These are phyloP conservation scores for Pipistrellus pipistrellus DNA, from an alignment of 2,797 vertebrate genomes.

Conservation along the genomic window DNA sequence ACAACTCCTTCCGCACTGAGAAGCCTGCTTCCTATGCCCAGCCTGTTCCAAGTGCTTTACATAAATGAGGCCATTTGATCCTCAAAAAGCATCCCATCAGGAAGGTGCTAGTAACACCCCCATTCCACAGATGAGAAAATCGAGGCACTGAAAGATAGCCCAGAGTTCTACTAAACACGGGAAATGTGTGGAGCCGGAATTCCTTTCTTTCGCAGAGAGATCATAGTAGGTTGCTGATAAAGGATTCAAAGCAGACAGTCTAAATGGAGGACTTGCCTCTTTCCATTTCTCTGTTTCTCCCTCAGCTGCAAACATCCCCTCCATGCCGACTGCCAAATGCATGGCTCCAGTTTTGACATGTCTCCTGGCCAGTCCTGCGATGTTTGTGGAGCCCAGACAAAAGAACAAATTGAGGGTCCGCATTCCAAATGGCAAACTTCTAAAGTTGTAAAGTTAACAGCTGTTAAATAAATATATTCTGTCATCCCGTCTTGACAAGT, in stretches of 20 bases:
- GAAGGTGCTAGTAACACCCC: not conserved
- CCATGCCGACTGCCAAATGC: not conserved
- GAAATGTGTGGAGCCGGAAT: not conserved
- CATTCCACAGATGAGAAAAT: not conserved
- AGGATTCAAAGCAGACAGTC: not conserved
- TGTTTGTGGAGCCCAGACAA: not conserved
- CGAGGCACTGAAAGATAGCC: not conserved
- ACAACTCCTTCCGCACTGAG: not conserved
- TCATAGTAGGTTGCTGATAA: not conserved
- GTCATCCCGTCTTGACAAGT: slow-evolving; percentile 3
- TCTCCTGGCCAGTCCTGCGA: not conserved
- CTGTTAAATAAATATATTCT: not conserved
- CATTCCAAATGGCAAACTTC: not conserved
- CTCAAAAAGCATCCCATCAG: not conserved
- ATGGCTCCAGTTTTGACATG: not conserved
- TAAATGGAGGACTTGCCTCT: not conserved
- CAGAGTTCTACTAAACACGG: not conserved
- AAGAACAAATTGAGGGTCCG: not conserved
- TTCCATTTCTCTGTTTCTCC: not conserved
- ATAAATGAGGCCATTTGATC: not conserved
- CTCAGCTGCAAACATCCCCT: not conserved
- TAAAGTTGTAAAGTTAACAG: not conserved
- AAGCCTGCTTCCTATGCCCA: not conserved
- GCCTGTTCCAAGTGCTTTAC: not conserved
- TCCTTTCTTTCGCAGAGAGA: slow-evolving; percentile 41